A percentile compares a stretch with the other conserved stretches of the same genome.
Conservation (phyloP, 2,113 vertebrate genomes). For the Ardeotis arabs region DNA sequence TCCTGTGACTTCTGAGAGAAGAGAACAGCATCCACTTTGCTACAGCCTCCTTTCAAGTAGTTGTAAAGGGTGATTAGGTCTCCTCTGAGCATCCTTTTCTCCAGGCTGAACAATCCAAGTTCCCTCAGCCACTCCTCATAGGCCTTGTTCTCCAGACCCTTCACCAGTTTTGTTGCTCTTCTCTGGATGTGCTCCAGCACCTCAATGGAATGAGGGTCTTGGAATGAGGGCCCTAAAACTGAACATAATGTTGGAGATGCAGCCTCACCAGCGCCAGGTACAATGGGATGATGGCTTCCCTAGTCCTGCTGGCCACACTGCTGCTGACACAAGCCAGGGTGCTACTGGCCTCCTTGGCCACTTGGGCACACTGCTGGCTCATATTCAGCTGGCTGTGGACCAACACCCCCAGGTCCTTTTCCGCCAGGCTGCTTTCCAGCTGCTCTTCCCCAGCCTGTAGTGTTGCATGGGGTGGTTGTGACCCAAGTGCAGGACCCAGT, state of each 20-base stretch:
- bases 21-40: accelerated
- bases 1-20: neutral
- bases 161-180: too few species aligned
- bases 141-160: neutral
- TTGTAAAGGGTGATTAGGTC: accelerated
- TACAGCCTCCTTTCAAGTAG: neutral
- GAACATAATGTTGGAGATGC: accelerated
- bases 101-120: neutral
- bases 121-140: too few species aligned
- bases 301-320: neutral
- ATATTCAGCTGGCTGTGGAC: neutral
- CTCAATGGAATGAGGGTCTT: neutral
- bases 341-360: neutral
- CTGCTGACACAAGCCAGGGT: neutral
- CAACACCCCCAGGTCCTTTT: neutral
- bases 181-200: neutral
- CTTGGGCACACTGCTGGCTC: neutral
- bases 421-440: accelerated
- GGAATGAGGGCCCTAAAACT: neutral
- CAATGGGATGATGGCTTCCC: neutral
- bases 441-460: neutral
- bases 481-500: neutral
- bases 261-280: accelerated
- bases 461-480: accelerated
- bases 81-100: neutral